phyloP scores from a whole-genome alignment of 2,797 vertebrate species.

The Lates japonicus region DNA sequence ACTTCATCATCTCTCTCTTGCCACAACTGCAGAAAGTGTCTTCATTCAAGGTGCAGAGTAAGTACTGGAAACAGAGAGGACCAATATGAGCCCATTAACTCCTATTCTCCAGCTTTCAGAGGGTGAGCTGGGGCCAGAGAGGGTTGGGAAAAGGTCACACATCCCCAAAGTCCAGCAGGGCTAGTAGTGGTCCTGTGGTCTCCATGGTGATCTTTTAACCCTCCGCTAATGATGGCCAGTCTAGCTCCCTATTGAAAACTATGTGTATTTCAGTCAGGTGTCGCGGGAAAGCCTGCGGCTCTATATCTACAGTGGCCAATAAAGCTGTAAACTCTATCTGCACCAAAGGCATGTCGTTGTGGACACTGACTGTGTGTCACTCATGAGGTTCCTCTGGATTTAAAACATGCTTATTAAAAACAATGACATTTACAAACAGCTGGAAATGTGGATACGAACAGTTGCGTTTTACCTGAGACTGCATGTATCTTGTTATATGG shows the following conservation, averaged over 20 bases:
- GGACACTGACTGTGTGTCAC: constrained; percentile 29
- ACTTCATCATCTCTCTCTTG: constrained; percentile 80
- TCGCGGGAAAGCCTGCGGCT: constrained; percentile 84
- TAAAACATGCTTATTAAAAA: background rate
- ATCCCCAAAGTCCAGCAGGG: constrained; percentile 66
- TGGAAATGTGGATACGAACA: constrained; percentile 5
- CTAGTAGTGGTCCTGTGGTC: constrained; percentile 48
- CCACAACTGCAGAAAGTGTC: constrained; percentile 75
- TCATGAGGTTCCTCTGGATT: constrained; percentile 38
- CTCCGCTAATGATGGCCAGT: constrained; percentile 32
- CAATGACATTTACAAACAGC: background rate
- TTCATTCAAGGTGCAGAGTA: constrained; percentile 75
- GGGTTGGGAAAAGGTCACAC: constrained; percentile 75
- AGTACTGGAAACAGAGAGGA: constrained; percentile 78
- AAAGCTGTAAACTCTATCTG: constrained; percentile 68
- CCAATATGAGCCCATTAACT: constrained; percentile 84
- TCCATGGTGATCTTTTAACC: constrained; percentile 69
- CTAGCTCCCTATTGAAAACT: constrained; percentile 27
- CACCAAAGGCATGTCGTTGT: constrained; percentile 59
- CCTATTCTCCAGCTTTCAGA: constrained; percentile 69
- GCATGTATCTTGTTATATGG: constrained; percentile 83
- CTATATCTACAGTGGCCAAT: constrained; percentile 37
- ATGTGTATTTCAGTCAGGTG: constrained; percentile 67
- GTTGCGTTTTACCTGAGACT: constrained; percentile 85
- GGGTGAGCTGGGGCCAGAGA: constrained; percentile 59